Conservation (phyloP, 2,113 vertebrate genomes). For the Pituophis catenifer region DNA sequence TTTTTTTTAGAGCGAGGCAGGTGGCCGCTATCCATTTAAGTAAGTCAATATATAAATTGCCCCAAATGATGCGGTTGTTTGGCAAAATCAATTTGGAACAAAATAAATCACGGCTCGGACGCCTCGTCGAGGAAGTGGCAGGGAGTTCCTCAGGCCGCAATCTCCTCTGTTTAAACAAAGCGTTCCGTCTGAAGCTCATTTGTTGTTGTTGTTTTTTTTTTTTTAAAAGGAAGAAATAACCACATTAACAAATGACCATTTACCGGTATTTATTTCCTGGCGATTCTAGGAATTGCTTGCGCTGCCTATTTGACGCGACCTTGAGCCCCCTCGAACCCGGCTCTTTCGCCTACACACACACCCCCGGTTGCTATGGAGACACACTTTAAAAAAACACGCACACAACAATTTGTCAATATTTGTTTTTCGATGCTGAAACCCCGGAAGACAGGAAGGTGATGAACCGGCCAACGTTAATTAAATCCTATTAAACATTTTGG, state of each 20-base stretch:
- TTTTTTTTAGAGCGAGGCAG: neutral
- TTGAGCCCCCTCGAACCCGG: neutral
- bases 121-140: neutral
- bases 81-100: neutral
- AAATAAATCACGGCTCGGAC: neutral
- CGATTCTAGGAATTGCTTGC: neutral
- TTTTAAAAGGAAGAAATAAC: neutral
- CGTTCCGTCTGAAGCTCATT: neutral
- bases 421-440: neutral
- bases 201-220: too few relatives aligned
- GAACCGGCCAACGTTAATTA: neutral
- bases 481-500: neutral
- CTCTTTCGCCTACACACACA: fast-evolving
- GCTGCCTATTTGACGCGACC: neutral
- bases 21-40: neutral
- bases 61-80: neutral
- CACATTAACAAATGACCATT: neutral
- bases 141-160: neutral
- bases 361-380: neutral
- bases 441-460: neutral
- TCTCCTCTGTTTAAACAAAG: neutral
- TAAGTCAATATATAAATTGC: neutral
- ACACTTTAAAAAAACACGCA: neutral
- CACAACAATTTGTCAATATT: neutral
- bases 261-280: neutral